These are phyloP conservation scores for Proterorhinus semilunaris DNA, from an alignment of 2,113 vertebrate species.

Conservation along the genomic window DNA sequence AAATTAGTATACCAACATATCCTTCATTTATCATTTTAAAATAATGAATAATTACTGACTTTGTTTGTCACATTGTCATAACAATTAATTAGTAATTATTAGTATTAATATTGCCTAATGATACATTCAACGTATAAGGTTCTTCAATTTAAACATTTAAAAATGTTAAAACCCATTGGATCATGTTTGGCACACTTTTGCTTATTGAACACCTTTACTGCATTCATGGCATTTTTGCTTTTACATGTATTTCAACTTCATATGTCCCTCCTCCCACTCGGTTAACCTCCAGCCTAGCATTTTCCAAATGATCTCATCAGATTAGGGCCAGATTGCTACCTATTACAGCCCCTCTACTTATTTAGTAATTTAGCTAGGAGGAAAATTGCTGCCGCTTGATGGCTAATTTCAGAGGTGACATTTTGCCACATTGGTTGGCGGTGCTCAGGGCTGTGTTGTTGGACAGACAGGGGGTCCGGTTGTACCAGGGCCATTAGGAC, in stretches of 20 bases:
- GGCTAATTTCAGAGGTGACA: slow-evolving; percentile 77
- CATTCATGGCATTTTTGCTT: slow-evolving; percentile 12
- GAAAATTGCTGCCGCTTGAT: slow-evolving; percentile 70
- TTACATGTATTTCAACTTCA: slow-evolving; percentile 10
- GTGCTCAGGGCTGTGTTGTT: slow-evolving; percentile 57
- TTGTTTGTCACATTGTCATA: too few relatives aligned
- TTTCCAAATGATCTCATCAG: slow-evolving; percentile 86
- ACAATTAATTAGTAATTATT: too few relatives aligned
- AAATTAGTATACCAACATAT: too few relatives aligned
- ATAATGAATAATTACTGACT: too few relatives aligned
- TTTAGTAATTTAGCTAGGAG: slow-evolving; percentile 79
- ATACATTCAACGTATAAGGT: too few relatives aligned
- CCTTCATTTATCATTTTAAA: too few relatives aligned
- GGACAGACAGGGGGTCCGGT: slow-evolving; percentile 64
- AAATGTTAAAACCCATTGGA: too few relatives aligned
- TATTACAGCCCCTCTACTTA: slow-evolving; percentile 81
- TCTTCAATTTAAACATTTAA: too few relatives aligned
- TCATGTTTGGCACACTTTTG: not conserved
- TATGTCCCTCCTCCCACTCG: slow-evolving; percentile 19
- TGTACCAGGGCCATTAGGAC: slow-evolving; percentile 68
- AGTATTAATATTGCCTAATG: too few relatives aligned
- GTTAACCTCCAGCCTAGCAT: slow-evolving; percentile 65
- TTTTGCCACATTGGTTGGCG: slow-evolving; percentile 65
- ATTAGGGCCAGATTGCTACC: slow-evolving; percentile 85
- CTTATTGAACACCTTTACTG: not conserved